Conservation (phyloP, 2,113 vertebrate species). For the Vireo altiloquus region DNA sequence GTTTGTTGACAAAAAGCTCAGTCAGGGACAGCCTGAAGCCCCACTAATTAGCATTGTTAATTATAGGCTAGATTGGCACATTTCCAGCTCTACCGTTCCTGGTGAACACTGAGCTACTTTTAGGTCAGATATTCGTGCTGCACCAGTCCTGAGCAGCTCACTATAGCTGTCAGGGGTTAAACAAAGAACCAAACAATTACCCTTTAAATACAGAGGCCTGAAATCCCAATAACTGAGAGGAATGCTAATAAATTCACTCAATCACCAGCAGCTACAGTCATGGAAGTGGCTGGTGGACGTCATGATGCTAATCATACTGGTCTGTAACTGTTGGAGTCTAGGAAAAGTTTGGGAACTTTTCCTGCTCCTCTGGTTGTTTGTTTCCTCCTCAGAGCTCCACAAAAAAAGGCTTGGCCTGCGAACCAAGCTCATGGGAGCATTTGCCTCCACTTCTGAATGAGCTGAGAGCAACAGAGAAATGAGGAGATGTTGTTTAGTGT, state of each 20-base stretch:
- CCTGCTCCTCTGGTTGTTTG: too few species aligned
- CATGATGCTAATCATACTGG: background rate
- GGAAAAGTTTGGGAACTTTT: too few species aligned
- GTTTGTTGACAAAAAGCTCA: background rate
- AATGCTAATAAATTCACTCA: background rate
- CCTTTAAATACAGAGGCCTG: background rate
- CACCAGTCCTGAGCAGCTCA: background rate
- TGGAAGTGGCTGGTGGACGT: background rate
- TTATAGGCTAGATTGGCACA: background rate
- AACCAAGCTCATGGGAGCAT: too few species aligned
- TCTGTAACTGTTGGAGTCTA: too few species aligned
- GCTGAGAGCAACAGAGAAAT: too few species aligned
- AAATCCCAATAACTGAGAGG: rapidly evolving
- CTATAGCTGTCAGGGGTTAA: background rate
- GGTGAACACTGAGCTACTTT: background rate
- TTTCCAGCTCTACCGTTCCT: background rate
- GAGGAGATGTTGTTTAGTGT: too few species aligned
- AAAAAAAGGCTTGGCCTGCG: too few species aligned
- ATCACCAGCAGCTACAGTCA: background rate
- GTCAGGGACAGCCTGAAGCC: background rate
- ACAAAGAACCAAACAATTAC: background rate
- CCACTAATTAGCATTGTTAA: background rate
- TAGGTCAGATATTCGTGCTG: background rate
- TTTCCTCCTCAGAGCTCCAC: too few species aligned
- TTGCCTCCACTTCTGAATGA: too few species aligned